phyloP scores from a whole-genome alignment of 2,888 invertebrate species.

The Cyrtodaria siliqua region DNA sequence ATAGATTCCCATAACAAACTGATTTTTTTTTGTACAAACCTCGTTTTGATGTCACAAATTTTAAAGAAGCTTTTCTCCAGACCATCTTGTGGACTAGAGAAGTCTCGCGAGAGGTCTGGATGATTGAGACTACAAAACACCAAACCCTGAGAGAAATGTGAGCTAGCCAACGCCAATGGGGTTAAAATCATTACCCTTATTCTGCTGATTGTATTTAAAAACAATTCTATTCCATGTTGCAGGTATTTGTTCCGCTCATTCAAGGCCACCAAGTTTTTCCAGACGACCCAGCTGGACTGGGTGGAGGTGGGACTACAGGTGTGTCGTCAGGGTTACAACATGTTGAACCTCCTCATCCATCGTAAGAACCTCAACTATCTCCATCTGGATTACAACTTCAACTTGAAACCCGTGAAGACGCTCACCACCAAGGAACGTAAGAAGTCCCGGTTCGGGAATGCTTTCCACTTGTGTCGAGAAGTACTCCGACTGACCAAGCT shows the following conservation, averaged over 20 bases:
- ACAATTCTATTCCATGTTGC: too few species aligned
- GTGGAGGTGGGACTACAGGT: conserved; percentile 99
- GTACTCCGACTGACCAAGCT: conserved; percentile 99
- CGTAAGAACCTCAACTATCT: conserved; percentile 99
- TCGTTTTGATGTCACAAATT: too few species aligned
- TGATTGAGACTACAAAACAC: too few species aligned
- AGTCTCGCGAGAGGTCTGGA: too few species aligned
- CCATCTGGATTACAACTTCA: conserved; percentile 99
- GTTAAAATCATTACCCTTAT: too few species aligned
- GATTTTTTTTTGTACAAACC: too few species aligned
- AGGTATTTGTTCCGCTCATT: conserved; percentile 99
- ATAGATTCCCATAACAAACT: too few species aligned
- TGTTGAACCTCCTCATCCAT: conserved; percentile 99
- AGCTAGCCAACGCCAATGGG: too few species aligned
- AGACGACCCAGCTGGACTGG: conserved; percentile 99
- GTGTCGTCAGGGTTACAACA: conserved; percentile 99
- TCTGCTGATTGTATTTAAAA: too few species aligned
- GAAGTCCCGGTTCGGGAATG: conserved; percentile 93
- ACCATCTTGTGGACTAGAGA: too few species aligned
- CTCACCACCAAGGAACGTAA: conserved; percentile 99
- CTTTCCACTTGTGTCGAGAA: conserved; percentile 99
- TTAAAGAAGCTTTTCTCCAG: too few species aligned
- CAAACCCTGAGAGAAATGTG: too few species aligned
- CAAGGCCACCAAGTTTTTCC: conserved; percentile 99
- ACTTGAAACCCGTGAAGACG: conserved; percentile 99